Conservation (phyloP, 2,797 vertebrate species). For the Carcharodon carcharias region DNA sequence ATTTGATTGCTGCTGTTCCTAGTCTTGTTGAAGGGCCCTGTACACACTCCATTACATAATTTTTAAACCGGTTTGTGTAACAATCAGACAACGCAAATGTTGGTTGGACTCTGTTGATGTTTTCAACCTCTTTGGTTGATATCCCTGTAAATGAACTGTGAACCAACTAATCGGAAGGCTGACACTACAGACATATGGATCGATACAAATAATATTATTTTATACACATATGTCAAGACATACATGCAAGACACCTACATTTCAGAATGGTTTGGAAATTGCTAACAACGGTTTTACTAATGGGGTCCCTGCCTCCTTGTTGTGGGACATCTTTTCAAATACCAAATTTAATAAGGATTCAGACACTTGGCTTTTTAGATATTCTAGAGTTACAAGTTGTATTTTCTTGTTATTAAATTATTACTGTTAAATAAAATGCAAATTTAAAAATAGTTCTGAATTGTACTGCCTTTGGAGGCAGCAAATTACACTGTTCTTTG, state of each 20-base stretch:
- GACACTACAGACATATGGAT: not conserved
- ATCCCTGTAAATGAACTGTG: not conserved
- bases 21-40: not conserved
- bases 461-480: not conserved
- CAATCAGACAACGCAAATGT: not conserved
- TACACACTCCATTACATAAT: not conserved
- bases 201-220: not conserved
- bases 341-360: not conserved
- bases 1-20: not conserved
- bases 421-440: not conserved
- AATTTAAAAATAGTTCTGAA: not conserved
- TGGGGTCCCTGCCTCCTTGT: not conserved
- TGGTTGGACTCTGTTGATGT: not conserved
- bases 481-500: not conserved
- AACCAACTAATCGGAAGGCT: slow-evolving; percentile 8
- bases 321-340: too few species aligned
- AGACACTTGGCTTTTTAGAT: not conserved
- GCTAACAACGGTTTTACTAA: not conserved
- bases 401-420: not conserved
- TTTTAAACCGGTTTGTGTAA: not conserved
- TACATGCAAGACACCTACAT: not conserved
- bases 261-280: not conserved
- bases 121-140: not conserved
- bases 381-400: not conserved
- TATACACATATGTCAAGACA: not conserved